Percentiles rank a stretch among this genome's conserved stretches.
Evolutionary conservation across 2,113 vertebrate species (phyloP).

Genomic region (Drymodes brunneopygia): DNA sequence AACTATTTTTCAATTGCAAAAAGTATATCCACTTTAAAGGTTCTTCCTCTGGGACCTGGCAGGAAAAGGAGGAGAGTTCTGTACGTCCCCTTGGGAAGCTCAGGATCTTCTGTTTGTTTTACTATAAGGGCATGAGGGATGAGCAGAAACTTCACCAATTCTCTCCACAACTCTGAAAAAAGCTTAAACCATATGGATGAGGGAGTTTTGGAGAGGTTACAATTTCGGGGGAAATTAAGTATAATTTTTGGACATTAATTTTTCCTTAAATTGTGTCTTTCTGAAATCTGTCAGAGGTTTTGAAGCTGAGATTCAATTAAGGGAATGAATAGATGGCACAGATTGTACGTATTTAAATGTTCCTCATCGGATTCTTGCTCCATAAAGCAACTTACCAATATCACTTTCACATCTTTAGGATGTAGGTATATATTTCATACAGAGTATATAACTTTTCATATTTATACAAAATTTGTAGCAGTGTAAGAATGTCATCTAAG

Average conservation of each 20-base stretch:
- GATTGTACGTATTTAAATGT: neutral
- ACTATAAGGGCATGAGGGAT: neutral
- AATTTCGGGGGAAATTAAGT: neutral
- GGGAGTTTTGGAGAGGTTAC: neutral
- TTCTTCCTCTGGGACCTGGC: neutral
- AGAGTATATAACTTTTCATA: neutral
- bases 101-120: neutral
- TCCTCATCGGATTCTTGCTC: neutral
- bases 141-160: neutral
- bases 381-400: neutral
- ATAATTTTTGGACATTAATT: neutral
- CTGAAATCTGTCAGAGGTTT: neutral
- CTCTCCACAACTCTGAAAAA: neutral
- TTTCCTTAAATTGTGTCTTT: neutral
- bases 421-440: neutral
- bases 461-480: neutral
- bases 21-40: neutral
- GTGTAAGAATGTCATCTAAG: neutral
- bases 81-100: neutral
- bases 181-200: neutral
- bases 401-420: neutral
- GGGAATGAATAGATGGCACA: neutral
- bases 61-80: neutral
- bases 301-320: neutral
- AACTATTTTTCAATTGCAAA: neutral